Conservation (phyloP, 2,113 vertebrate genomes). For the Gasterosteus nipponicus region DNA sequence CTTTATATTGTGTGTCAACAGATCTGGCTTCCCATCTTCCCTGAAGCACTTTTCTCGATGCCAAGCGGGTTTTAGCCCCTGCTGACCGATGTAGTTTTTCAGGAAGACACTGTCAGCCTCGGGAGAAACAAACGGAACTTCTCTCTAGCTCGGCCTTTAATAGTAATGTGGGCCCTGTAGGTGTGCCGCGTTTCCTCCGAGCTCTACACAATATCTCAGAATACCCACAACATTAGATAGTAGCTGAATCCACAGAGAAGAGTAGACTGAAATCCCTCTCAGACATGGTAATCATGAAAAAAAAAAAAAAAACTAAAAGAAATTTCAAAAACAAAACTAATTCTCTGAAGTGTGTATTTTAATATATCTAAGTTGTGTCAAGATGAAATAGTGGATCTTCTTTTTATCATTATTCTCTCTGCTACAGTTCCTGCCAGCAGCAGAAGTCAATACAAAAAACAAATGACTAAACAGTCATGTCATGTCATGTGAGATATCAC, state of each 20-base stretch:
- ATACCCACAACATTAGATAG: slow-evolving; percentile 28
- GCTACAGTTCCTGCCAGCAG: slow-evolving; percentile 14
- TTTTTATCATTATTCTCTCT: slow-evolving; percentile 38
- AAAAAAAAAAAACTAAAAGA: slow-evolving; percentile 11
- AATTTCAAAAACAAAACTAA: slow-evolving; percentile 21
- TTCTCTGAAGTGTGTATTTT: slow-evolving; percentile 13
- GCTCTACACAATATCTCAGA: slow-evolving; percentile 52
- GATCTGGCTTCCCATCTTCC: slow-evolving; percentile 61
- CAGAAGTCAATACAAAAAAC: slow-evolving; percentile 47
- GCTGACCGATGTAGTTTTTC: slow-evolving; percentile 68
- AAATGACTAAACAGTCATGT: slow-evolving; percentile 39
- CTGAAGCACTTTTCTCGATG: slow-evolving; percentile 58
- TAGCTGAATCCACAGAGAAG: slow-evolving; percentile 31
- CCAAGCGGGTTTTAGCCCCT: slow-evolving; percentile 67
- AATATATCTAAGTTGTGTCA: slow-evolving; percentile 27
- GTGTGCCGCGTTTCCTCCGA: slow-evolving; percentile 34
- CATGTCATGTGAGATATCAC: slow-evolving; percentile 24
- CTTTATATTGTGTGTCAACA: slow-evolving; percentile 58
- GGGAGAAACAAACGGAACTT: slow-evolving; percentile 57
- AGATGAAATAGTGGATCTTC: slow-evolving; percentile 39
- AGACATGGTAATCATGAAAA: slow-evolving; percentile 43
- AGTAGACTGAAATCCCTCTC: slow-evolving; percentile 40
- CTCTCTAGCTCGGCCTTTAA: slow-evolving; percentile 57
- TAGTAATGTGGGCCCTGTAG: slow-evolving; percentile 60
- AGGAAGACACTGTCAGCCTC: slow-evolving; percentile 58